These are phyloP conservation scores for Herminia tarsipennalis DNA, from an alignment of 2,888 invertebrate genomes.

Conservation along the genomic window DNA sequence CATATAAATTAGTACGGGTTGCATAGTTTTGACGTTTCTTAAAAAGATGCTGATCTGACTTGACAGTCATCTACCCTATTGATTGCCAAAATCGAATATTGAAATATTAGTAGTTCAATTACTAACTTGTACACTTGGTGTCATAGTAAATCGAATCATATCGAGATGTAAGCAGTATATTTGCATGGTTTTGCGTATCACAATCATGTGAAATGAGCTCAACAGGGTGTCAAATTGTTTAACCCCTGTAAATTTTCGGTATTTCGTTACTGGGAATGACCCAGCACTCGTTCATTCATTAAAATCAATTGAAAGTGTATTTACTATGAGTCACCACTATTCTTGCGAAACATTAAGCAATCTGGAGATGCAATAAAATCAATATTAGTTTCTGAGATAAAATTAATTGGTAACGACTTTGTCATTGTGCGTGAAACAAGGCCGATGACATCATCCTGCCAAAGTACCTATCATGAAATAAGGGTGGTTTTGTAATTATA, in stretches of 20 bases:
- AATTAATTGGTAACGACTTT: conserved; percentile 1
- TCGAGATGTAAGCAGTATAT: conserved; percentile 6
- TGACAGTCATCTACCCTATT: no score
- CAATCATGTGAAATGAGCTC: conserved; percentile 48
- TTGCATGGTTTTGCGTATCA: conserved; percentile 28
- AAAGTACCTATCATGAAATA: no score
- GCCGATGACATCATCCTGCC: no score
- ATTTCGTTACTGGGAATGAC: conserved; percentile 49
- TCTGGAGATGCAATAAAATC: conserved; percentile 17
- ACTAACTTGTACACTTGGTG: background rate
- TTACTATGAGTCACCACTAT: conserved; percentile 59
- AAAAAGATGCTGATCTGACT: no score
- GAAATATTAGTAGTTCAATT: background rate
- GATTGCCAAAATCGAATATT: no score
- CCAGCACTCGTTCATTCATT: conserved; percentile 64
- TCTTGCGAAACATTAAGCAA: conserved; percentile 34
- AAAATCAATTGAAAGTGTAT: conserved; percentile 57
- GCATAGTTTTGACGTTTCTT: no score
- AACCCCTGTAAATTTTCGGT: conserved; percentile 61
- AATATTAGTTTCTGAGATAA: conserved; percentile 12
- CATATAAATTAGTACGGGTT: no score
- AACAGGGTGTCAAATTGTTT: conserved; percentile 60
- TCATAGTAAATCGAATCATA: conserved; percentile 33
- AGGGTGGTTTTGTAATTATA: no score
- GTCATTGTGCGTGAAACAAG: no score